A percentile compares a stretch with the other conserved stretches of the same genome.
These are phyloP conservation scores for Linnaemya tessellans DNA, from an alignment of 2,888 invertebrate genomes.

Conservation along the genomic window DNA sequence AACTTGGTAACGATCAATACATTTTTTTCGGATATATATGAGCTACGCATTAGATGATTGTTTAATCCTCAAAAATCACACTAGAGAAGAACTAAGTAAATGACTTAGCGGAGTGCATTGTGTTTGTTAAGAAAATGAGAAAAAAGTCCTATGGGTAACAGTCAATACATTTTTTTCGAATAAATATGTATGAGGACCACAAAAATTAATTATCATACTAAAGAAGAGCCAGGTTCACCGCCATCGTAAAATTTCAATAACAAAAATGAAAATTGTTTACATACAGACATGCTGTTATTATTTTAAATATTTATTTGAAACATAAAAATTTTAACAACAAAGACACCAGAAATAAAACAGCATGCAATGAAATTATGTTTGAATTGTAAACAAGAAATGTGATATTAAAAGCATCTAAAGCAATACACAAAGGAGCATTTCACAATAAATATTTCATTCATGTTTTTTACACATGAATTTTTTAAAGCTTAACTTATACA, in stretches of 20 bases:
- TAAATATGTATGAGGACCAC: not conserved
- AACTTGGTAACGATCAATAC: too few species aligned
- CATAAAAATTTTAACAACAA: not conserved
- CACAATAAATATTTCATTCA: slow-evolving; percentile 29
- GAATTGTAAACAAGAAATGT: slow-evolving; percentile 34
- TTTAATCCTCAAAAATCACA: too few species aligned
- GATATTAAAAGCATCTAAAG: slow-evolving; percentile 5
- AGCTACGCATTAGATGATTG: too few species aligned
- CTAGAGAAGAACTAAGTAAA: too few species aligned
- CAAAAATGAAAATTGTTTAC: not conserved
- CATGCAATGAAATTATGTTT: slow-evolving; percentile 20
- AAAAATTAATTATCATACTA: too few species aligned
- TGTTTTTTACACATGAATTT: not conserved
- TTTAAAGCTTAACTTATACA: slow-evolving; percentile 2
- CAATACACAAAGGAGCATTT: slow-evolving; percentile 47
- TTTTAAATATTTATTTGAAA: slow-evolving; percentile 32
- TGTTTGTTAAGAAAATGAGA: too few species aligned
- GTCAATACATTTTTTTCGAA: too few species aligned
- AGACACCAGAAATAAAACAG: not conserved
- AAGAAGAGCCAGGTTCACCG: too few species aligned
- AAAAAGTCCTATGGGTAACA: too few species aligned
- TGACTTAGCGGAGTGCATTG: too few species aligned
- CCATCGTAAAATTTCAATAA: not conserved
- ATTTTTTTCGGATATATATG: too few species aligned
- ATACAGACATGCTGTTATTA: not conserved